Conservation (phyloP, 2,888 invertebrate genomes). For the Saturnia pavonia region DNA sequence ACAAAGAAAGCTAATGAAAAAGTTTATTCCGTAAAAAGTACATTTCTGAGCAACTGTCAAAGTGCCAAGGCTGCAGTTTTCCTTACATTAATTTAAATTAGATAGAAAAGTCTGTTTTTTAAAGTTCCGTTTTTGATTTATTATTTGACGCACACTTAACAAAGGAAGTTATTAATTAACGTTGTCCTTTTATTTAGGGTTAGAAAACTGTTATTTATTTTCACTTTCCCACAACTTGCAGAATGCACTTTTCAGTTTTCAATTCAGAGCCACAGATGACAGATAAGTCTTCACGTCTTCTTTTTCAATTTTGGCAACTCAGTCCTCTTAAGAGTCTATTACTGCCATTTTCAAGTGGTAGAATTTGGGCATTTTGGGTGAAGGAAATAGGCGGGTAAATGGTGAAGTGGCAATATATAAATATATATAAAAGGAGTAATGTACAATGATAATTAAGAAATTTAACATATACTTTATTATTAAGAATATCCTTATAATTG, state of each 20-base stretch:
- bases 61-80: constrained; percentile 41
- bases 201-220: constrained; percentile 37
- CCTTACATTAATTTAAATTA: constrained; percentile 31
- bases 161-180: background rate
- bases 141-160: background rate
- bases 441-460: too few species aligned
- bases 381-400: too few species aligned
- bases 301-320: too few species aligned
- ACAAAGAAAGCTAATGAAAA: constrained; percentile 20
- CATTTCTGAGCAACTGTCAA: constrained; percentile 43
- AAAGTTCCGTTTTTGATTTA: background rate
- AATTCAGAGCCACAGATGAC: background rate
- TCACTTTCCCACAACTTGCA: constrained; percentile 22
- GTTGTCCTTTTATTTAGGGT: constrained; percentile 31
- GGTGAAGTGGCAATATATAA: too few species aligned
- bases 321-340: too few species aligned
- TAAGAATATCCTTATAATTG: too few species aligned
- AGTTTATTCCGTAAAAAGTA: constrained; percentile 29
- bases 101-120: too few species aligned
- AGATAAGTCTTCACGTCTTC: too few species aligned
- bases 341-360: too few species aligned
- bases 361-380: too few species aligned
- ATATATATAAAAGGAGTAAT: too few species aligned
- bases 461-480: too few species aligned
- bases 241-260: constrained; percentile 34